A percentile compares a stretch with the other conserved stretches of the same genome.
Conservation (phyloP, 2,888 invertebrate species). For the Beris chalybata region DNA sequence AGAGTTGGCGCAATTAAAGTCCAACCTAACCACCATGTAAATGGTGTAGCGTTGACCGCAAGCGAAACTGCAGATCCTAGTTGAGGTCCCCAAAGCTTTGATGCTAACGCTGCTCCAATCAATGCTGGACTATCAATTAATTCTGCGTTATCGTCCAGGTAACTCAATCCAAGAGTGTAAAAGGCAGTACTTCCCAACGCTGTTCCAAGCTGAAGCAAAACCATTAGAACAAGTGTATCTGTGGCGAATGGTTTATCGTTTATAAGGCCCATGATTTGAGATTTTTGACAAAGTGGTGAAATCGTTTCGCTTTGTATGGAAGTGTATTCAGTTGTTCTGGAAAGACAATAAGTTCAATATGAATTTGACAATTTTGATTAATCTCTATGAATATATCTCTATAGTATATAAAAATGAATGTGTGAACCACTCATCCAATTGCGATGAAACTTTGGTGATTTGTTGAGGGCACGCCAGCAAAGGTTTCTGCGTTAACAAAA, state of each 20-base stretch:
- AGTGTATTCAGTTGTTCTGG: neutral
- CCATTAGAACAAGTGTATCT: conserved; percentile 56
- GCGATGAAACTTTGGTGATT: neutral
- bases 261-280: conserved; percentile 28
- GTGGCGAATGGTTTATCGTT: conserved; percentile 44
- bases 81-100: conserved; percentile 53
- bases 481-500: too few species aligned
- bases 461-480: neutral
- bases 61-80: conserved; percentile 53
- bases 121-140: conserved; percentile 58
- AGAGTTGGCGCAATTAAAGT: conserved; percentile 57
- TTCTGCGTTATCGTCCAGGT: conserved; percentile 64
- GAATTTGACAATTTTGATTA: too few species aligned
- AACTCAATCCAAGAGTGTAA: conserved; percentile 62
- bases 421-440: too few species aligned
- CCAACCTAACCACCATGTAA: conserved; percentile 61
- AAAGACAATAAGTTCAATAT: neutral
- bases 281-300: conserved; percentile 40
- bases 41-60: conserved; percentile 44
- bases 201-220: conserved; percentile 57
- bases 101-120: conserved; percentile 53
- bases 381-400: too few species aligned
- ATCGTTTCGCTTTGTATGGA: neutral
- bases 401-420: too few species aligned
- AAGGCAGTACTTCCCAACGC: conserved; percentile 59